Conservation (phyloP, 2,888 invertebrate species). For the Metellina segmentata region DNA sequence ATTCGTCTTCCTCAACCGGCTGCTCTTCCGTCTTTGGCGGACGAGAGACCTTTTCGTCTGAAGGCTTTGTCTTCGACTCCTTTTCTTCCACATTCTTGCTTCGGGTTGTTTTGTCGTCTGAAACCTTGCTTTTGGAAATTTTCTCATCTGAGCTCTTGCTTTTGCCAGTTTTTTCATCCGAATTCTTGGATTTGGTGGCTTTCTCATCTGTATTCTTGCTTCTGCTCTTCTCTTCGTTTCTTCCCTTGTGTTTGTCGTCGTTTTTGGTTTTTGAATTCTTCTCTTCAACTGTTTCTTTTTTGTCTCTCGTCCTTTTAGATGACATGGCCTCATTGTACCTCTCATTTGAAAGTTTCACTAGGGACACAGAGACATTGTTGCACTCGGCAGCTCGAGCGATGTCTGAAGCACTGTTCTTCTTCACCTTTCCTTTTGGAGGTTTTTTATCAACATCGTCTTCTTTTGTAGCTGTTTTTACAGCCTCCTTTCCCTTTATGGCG, state of each 20-base stretch:
- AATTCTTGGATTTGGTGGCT: neutral
- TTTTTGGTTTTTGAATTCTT: constrained; percentile 1
- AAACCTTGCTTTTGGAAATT: neutral
- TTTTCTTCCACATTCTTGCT: constrained; percentile 25
- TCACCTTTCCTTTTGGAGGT: neutral
- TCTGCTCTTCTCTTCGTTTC: neutral
- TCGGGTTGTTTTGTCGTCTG: neutral
- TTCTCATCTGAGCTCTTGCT: constrained; percentile 18
- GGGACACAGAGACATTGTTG: constrained; percentile 58
- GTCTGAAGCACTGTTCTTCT: neutral
- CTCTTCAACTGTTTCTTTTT: constrained; percentile 9
- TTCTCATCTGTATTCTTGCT: neutral
- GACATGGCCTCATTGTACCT: constrained; percentile 55
- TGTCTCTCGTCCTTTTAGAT: neutral
- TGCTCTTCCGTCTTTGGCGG: neutral
- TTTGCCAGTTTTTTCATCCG: neutral
- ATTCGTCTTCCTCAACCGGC: neutral
- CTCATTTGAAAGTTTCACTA: constrained; percentile 54
- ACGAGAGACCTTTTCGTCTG: neutral
- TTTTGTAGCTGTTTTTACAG: neutral
- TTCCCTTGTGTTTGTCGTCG: constrained; percentile 11
- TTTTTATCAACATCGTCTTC: constrained; percentile 9
- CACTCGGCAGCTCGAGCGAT: neutral
- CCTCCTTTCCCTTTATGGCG: constrained; percentile 8
- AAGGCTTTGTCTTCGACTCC: constrained; percentile 12